These are phyloP conservation scores for Bubo scandiacus DNA, from an alignment of 2,113 vertebrate genomes.

Conservation along the genomic window DNA sequence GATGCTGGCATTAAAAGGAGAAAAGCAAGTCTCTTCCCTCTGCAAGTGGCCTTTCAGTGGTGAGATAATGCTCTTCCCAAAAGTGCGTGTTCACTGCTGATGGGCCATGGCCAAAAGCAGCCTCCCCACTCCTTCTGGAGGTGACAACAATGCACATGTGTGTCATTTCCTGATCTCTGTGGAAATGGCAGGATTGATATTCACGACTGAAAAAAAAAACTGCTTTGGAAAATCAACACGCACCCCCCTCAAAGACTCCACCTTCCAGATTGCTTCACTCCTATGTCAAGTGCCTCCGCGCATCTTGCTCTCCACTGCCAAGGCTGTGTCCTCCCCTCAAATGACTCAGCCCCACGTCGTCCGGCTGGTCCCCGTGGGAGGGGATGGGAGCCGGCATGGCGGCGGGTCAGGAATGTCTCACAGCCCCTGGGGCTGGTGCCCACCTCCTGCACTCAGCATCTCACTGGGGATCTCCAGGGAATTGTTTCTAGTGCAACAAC, in stretches of 20 bases:
- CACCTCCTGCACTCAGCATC: background rate
- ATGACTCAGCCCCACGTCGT: background rate
- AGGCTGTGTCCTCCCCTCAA: background rate
- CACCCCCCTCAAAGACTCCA: background rate
- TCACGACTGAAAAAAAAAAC: accelerated
- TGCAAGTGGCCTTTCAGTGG: background rate
- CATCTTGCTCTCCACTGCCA: background rate
- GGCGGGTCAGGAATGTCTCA: background rate
- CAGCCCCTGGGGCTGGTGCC: background rate
- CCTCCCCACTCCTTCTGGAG: conserved; percentile 34
- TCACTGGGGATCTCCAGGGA: background rate
- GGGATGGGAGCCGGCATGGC: accelerated
- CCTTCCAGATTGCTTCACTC: conserved; percentile 27
- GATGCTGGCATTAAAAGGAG: background rate
- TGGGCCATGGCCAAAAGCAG: conserved; percentile 12
- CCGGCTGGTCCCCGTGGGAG: background rate
- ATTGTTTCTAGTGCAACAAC: accelerated
- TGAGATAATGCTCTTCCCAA: conserved; percentile 50
- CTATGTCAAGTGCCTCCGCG: background rate
- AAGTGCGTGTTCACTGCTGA: conserved; percentile 34
- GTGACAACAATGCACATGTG: conserved; percentile 56
- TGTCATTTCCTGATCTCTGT: conserved; percentile 55
- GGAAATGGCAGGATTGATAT: background rate
- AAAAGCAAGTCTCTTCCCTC: background rate
- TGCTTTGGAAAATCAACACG: background rate